Percentiles rank a stretch among this genome's conserved stretches.
Evolutionary conservation across 2,888 invertebrate genomes (phyloP).

Genomic region (Nebria brevicollis): DNA sequence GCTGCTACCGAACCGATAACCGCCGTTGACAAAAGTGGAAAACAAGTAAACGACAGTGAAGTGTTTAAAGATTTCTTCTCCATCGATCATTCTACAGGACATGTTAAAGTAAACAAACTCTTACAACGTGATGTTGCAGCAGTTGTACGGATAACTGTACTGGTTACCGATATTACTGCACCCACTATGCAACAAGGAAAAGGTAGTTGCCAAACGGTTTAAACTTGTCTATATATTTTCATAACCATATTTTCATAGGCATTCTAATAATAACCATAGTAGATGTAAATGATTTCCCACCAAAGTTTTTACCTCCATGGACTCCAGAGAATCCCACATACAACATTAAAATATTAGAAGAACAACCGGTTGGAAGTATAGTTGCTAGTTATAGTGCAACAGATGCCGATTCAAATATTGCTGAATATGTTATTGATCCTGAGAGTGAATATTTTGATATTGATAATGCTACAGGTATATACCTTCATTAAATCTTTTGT

Average conservation of each 20-base stretch:
- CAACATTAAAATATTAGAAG: constrained; percentile 78
- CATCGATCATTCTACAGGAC: constrained; percentile 70
- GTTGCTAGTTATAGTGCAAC: constrained; percentile 81
- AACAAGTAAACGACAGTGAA: constrained; percentile 68
- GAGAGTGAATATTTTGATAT: constrained; percentile 81
- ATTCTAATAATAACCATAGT: constrained; percentile 75
- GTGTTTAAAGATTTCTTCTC: constrained; percentile 72
- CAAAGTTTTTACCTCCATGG: constrained; percentile 80
- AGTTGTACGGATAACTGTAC: constrained; percentile 79
- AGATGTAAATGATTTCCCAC: constrained; percentile 76
- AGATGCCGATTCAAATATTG: constrained; percentile 85
- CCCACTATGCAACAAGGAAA: constrained; percentile 79
- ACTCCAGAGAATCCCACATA: constrained; percentile 72
- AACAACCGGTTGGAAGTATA: constrained; percentile 81
- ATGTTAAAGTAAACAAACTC: constrained; percentile 71
- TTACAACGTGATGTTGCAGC: constrained; percentile 77
- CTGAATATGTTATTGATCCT: constrained; percentile 76
- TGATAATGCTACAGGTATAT: constrained; percentile 79
- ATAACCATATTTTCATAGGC: constrained; percentile 61
- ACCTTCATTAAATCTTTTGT: not conserved
- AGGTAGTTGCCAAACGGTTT: constrained; percentile 64
- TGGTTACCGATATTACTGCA: constrained; percentile 85
- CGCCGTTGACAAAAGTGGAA: constrained; percentile 85
- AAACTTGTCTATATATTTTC: constrained; percentile 23
- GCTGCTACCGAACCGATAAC: constrained; percentile 76